Evolutionary conservation across 2,797 vertebrate genomes (phyloP), one percentile per base, ranked within the genome.

Genomic region (Aplochiton taeniatus): DNA sequence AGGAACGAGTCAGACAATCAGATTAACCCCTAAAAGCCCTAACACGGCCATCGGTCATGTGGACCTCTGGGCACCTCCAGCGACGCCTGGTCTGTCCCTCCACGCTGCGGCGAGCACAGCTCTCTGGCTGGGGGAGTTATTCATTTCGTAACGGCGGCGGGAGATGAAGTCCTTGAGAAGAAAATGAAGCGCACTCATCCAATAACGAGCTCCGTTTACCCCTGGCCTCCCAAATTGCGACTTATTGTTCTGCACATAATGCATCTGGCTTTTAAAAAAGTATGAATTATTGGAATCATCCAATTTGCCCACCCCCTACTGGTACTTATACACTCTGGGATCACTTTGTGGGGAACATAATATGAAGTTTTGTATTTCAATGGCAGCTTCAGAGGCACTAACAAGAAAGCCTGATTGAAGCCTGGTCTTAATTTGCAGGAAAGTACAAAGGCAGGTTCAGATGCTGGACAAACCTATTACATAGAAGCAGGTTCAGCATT

Each of bases 181-280:
- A 88, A 85, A 82, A 78, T 56, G 56, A 70, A 79, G 73, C 75
- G 74, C 81, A 74, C 69, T 86, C 70, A 80, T 65, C 63, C 80
- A 83, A 87, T 76, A 69, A 85, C 78, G 80, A 48, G 69, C 50
- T 58, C 49, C 66, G 60, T 49, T 69, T 66, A 76, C 78, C 76
- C 66, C 72, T 61, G 71, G 81, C 80, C 74, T 69, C 74, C 70
- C 63, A 81, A 86, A 88, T 87, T 66, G 89, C 80, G 70, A 85
- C 69, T 77, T 84, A 90, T 88, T 91, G 87, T 91, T 89, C 82
- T 72, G 74, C 69, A 80, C 82, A 90, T 84, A 86, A 87, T 77
- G 69, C 69, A 81, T 78, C 78, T 58, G 77, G 80, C 79, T 82
- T 85, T 87, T 86, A 3, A 89, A 90, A 81, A 88, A 85, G 85